Evolutionary conservation across 1,140 invertebrate species (phyloP), one percentile per base, ranked within the genome.

Genomic region (Heterodera schachtii): DNA sequence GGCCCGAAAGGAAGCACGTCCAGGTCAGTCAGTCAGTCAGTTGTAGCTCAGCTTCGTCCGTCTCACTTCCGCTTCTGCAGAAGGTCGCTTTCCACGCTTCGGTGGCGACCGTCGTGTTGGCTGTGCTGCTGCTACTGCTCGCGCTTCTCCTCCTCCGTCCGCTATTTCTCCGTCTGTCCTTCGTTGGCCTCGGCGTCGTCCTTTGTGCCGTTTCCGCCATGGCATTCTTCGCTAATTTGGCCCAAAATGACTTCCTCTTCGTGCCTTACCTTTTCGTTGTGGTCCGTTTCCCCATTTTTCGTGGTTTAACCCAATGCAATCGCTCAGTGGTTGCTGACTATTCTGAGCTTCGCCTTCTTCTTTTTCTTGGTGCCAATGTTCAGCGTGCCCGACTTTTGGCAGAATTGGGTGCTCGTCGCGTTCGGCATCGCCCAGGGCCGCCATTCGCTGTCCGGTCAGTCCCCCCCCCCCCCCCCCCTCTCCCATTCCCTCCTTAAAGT

Each of bases 261-360:
- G 21, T 71, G 69, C 41, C 41, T 6, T 71, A 43, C 11, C 69
- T 71, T 41, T 41, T 46, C 69, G 69, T 71, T 3, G 19, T 71
- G 41, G 69, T 41, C 0, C 31, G 44, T 71, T 71, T 11, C 41
- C 31, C 11, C 49, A 52, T 52, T 8, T 52, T 46, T 71, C 31
- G 21, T 6, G 4, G 69, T 71, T 71, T 19, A 9, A 7, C 7
- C 67, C 67, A 21, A 70, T 43, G n/a, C 11, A 21, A 16, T 43
- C 1, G 67, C 41, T 70, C 67, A 71, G 69, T 71, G 69, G 69
- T 41, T 71, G 9, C 69, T 71, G 41, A 43, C 41, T n/a, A 71
- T 71, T 46, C 8, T 71, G 41, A 43, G 69, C 31, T 46, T 71
- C 11, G 31, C 69, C 19, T 41, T 43, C 31, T 71, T 71, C 69